Conservation (phyloP, 2,888 invertebrate species). For the Meta bourneti region DNA sequence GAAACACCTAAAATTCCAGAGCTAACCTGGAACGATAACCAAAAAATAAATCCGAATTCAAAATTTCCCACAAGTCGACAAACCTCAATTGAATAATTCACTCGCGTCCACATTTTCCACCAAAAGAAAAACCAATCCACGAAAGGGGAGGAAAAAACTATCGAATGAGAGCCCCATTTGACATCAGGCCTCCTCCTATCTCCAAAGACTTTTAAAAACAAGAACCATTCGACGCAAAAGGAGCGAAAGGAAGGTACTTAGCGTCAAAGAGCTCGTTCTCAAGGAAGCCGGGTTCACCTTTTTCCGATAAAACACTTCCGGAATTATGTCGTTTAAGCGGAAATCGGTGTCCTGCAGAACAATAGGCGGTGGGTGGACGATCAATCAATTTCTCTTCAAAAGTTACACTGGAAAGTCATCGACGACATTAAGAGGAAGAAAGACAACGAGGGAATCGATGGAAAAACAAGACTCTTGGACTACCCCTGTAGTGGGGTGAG, state of each 20-base stretch:
- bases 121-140: neutral
- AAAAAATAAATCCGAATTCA: too few species aligned
- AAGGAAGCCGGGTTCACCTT: neutral
- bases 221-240: too few species aligned
- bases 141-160: slow-evolving; percentile 20
- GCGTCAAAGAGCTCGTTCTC: too few species aligned
- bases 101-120: too few species aligned
- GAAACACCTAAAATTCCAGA: too few species aligned
- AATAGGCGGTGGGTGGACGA: slow-evolving; percentile 46
- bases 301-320: slow-evolving; percentile 60
- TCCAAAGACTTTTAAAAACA: too few species aligned
- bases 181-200: too few species aligned
- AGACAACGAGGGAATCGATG: slow-evolving; percentile 42
- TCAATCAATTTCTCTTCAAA: slow-evolving; percentile 51
- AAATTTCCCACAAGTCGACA: too few species aligned
- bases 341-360: slow-evolving; percentile 51
- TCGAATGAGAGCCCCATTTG: neutral
- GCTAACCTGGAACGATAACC: too few species aligned
- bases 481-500: too few species aligned
- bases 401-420: slow-evolving; percentile 29
- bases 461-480: slow-evolving; percentile 3
- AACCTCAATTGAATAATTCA: too few species aligned
- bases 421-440: slow-evolving; percentile 5
- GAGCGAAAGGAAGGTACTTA: too few species aligned
- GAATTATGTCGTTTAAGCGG: slow-evolving; percentile 58